phyloP scores from a whole-genome alignment of 2,113 vertebrate genomes.

The Pterophyllum scalare region DNA sequence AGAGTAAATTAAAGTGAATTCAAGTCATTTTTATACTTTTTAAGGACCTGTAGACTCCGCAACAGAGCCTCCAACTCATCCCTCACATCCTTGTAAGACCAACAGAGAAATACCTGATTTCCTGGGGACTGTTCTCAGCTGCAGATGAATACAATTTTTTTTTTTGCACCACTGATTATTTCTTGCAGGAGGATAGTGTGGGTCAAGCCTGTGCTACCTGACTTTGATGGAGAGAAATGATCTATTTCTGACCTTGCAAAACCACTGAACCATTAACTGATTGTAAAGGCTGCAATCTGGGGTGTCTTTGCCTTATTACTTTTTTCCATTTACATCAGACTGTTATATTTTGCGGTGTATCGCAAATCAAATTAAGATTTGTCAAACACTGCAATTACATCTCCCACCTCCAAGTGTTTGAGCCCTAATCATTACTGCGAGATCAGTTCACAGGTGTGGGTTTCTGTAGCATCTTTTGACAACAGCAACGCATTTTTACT shows the following conservation, averaged over 20 bases:
- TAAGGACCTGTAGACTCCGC: rapidly evolving
- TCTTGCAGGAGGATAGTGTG: too few relatives aligned
- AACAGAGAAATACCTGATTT: neutral
- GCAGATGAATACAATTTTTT: too few relatives aligned
- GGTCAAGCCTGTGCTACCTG: neutral
- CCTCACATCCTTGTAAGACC: neutral
- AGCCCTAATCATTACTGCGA: neutral
- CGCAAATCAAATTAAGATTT: neutral
- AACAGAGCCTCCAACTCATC: neutral
- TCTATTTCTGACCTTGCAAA: neutral
- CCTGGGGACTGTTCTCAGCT: neutral
- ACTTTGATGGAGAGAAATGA: rapidly evolving
- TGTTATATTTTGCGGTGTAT: neutral
- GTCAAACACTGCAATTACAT: neutral
- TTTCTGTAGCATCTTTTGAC: neutral
- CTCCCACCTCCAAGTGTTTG: neutral
- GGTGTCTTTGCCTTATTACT: neutral
- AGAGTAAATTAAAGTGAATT: neutral
- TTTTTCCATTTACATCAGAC: neutral
- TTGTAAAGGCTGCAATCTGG: neutral
- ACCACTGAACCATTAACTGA: neutral
- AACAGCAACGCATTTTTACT: neutral
- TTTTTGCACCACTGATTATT: too few relatives aligned
- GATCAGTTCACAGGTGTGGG: neutral
- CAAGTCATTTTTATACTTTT: neutral